phyloP scores from a whole-genome alignment of 2,113 vertebrate species.

The Corvus cornix region DNA sequence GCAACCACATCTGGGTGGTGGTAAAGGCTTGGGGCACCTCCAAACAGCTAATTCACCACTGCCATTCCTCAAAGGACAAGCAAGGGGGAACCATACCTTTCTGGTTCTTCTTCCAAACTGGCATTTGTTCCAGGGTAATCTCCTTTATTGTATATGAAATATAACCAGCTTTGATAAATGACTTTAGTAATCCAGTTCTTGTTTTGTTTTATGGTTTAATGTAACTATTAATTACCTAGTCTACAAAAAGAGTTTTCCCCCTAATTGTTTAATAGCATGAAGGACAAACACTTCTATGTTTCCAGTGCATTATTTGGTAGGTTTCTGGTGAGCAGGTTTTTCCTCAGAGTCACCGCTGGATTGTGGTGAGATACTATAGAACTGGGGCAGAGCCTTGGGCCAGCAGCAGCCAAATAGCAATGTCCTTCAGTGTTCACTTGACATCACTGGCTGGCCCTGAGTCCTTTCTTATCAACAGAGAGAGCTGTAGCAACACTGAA shows the following conservation, averaged over 20 bases:
- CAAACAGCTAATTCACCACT: neutral
- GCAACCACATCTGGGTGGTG: neutral
- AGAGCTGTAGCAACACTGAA: neutral
- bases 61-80: neutral
- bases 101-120: neutral
- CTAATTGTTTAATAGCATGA: neutral
- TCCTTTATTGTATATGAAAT: neutral
- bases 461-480: neutral
- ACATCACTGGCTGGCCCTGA: neutral
- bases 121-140: fast-evolving
- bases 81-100: neutral
- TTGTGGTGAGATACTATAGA: neutral
- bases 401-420: neutral
- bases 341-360: neutral
- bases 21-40: neutral
- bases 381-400: neutral
- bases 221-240: neutral
- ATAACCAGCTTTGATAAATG: neutral
- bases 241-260: neutral
- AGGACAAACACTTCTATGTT: neutral
- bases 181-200: neutral
- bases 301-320: neutral
- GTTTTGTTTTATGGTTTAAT: neutral
- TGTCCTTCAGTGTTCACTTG: neutral
- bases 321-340: neutral